A percentile compares a stretch with the other conserved stretches of the same genome.
These are phyloP conservation scores for Embiotoca jacksoni DNA, from an alignment of 2,113 vertebrate genomes.

Conservation along the genomic window DNA sequence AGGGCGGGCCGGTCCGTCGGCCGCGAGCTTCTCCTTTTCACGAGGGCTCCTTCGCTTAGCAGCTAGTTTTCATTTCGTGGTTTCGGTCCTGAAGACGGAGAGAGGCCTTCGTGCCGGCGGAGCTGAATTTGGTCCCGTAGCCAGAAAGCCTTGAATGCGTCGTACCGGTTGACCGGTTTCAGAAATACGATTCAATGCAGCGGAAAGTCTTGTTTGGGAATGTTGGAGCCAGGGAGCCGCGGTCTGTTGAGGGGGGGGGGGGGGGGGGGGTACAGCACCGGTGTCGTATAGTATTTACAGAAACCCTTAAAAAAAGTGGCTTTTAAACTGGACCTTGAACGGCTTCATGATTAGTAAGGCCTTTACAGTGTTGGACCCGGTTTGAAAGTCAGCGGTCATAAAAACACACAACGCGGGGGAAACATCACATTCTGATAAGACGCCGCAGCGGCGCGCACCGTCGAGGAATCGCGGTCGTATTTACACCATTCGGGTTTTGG, in stretches of 20 bases:
- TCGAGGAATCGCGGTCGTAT: conserved; percentile 48
- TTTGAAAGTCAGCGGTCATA: conserved; percentile 45
- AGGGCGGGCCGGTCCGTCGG: conserved; percentile 12
- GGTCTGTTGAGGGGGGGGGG: not conserved
- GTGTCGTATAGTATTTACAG: conserved; percentile 29
- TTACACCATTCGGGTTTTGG: conserved; percentile 51
- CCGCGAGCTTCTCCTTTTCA: conserved; percentile 34
- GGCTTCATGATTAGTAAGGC: conserved; percentile 33
- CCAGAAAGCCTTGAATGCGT: conserved; percentile 49
- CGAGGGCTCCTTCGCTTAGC: conserved; percentile 50
- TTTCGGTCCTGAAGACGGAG: conserved; percentile 69
- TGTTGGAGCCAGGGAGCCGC: conserved; percentile 4
- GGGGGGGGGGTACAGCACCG: conserved; percentile 28
- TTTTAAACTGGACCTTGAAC: conserved; percentile 31
- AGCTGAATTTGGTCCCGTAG: conserved; percentile 68
- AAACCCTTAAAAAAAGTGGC: conserved; percentile 5
- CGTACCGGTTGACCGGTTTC: not conserved
- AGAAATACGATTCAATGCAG: conserved; percentile 24
- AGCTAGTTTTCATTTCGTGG: conserved; percentile 67
- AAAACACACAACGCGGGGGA: conserved; percentile 47
- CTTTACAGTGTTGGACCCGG: conserved; percentile 50
- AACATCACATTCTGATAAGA: conserved; percentile 60
- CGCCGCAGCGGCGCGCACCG: conserved; percentile 47
- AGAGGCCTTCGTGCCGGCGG: conserved; percentile 30
- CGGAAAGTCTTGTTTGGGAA: conserved; percentile 48